Percentiles rank a stretch among this genome's conserved stretches.
phyloP scores from a whole-genome alignment of 2,888 invertebrate genomes.

The Mythimna vitellina region DNA sequence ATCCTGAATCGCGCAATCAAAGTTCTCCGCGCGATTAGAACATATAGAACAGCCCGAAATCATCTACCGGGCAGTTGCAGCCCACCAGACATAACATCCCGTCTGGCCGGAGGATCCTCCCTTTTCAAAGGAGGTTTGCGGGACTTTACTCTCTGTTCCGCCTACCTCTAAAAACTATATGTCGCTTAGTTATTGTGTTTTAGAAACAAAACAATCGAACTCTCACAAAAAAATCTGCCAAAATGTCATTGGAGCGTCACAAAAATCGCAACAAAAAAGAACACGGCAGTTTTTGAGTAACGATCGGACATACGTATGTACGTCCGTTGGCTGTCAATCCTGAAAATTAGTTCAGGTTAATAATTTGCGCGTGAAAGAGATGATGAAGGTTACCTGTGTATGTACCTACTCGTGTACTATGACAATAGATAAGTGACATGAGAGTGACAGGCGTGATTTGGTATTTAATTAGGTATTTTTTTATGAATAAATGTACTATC shows the following conservation, averaged over 20 bases:
- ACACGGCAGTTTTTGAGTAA: conserved; percentile 27
- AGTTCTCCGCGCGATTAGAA: too few species aligned
- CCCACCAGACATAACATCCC: too few species aligned
- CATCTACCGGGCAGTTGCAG: too few species aligned
- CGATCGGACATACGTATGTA: conserved; percentile 10
- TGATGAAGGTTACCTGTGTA: conserved; percentile 22
- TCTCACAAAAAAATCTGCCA: conserved; percentile 21
- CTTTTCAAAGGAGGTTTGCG: too few species aligned
- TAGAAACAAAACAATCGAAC: conserved; percentile 1
- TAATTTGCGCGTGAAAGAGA: conserved; percentile 31
- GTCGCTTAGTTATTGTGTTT: not conserved
- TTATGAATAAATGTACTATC: conserved; percentile 6
- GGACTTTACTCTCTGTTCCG: too few species aligned
- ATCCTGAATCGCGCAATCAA: too few species aligned
- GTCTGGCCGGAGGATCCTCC: too few species aligned
- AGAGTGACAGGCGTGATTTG: conserved; percentile 15
- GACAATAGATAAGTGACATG: conserved; percentile 18
- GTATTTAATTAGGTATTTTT: conserved; percentile 3
- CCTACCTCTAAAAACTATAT: too few species aligned
- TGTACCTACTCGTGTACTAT: not conserved
- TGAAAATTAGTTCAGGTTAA: conserved; percentile 36
- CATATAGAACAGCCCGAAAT: too few species aligned
- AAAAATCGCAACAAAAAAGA: conserved; percentile 15
- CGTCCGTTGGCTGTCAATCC: conserved; percentile 42
- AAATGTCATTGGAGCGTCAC: conserved; percentile 2